These are phyloP conservation scores for Formica selysi DNA, from an alignment of 1,140 invertebrate genomes.

Conservation along the genomic window DNA sequence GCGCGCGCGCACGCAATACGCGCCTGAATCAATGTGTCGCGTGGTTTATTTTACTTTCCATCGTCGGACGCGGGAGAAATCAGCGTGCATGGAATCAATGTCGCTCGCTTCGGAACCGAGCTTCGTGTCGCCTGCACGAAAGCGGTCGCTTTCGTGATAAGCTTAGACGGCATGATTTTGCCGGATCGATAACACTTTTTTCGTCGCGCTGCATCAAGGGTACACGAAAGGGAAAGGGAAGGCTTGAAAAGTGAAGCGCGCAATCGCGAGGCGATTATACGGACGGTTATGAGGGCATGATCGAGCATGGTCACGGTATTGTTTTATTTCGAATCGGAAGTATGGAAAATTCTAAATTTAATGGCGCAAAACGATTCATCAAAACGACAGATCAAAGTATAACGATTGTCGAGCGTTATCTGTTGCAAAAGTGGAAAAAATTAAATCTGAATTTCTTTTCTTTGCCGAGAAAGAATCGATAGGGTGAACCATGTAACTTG, in stretches of 20 bases:
- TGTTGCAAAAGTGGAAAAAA: not conserved
- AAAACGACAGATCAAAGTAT: not conserved
- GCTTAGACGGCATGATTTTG: slow-evolving; percentile 24
- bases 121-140: slow-evolving; percentile 15
- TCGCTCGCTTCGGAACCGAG: not conserved
- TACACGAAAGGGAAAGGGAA: slow-evolving; percentile 56
- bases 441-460: slow-evolving; percentile 16
- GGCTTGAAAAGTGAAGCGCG: slow-evolving; percentile 37
- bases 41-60: slow-evolving; percentile 63
- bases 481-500: not conserved
- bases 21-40: slow-evolving; percentile 50
- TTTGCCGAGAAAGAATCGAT: slow-evolving; percentile 12
- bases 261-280: slow-evolving; percentile 23
- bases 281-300: not conserved
- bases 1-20: slow-evolving; percentile 10
- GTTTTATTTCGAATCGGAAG: not conserved
- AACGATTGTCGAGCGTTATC: not conserved
- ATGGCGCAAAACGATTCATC: not conserved
- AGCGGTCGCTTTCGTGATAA: slow-evolving; percentile 15
- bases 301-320: not conserved
- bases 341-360: not conserved
- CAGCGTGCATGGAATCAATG: not conserved
- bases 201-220: not conserved
- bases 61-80: slow-evolving; percentile 29
- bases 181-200: slow-evolving; percentile 59